These are phyloP conservation scores for Cyphomyrmex costatus DNA, from an alignment of 1,140 invertebrate genomes.

Conservation along the genomic window DNA sequence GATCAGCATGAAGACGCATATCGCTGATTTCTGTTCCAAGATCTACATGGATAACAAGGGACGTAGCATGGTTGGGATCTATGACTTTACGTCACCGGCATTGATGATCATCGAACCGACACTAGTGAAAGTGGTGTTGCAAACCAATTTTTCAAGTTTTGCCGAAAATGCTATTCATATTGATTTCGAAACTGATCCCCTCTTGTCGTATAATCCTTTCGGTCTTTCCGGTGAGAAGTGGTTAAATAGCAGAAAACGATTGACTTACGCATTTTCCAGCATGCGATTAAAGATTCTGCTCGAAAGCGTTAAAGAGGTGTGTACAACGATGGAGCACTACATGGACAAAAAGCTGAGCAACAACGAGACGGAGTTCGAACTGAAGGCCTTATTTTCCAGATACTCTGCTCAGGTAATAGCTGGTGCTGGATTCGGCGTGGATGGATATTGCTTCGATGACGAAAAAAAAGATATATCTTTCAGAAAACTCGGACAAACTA, in stretches of 20 bases:
- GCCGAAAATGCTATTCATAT: constrained; percentile 26
- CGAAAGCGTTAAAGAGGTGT: constrained; percentile 33
- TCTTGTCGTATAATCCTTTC: constrained; percentile 77
- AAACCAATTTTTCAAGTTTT: constrained; percentile 79
- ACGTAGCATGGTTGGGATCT: constrained; percentile 77
- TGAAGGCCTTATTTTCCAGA: constrained; percentile 80
- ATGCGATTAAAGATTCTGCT: constrained; percentile 68
- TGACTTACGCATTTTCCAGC: constrained; percentile 65
- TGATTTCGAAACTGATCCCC: constrained; percentile 62
- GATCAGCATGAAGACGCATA: constrained; percentile 48
- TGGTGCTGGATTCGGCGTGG: constrained; percentile 85
- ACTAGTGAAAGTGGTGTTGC: constrained; percentile 77
- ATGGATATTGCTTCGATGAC: constrained; percentile 72
- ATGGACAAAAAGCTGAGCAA: constrained; percentile 56
- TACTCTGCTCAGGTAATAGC: constrained; percentile 86
- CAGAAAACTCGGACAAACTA: constrained; percentile 67
- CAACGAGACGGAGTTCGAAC: constrained; percentile 69
- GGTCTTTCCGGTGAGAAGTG: constrained; percentile 72
- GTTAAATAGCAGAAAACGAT: constrained; percentile 54
- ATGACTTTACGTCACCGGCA: constrained; percentile 66
- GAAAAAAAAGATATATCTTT: constrained; percentile 59
- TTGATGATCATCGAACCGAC: constrained; percentile 80
- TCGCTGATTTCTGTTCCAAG: constrained; percentile 52
- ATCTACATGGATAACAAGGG: constrained; percentile 65
- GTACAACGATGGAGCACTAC: constrained; percentile 55